Base-by-base conservation (phyloP, 30 jellyfish, hydroid and myxozoan species). In the Pelagia noctiluca region DNA sequence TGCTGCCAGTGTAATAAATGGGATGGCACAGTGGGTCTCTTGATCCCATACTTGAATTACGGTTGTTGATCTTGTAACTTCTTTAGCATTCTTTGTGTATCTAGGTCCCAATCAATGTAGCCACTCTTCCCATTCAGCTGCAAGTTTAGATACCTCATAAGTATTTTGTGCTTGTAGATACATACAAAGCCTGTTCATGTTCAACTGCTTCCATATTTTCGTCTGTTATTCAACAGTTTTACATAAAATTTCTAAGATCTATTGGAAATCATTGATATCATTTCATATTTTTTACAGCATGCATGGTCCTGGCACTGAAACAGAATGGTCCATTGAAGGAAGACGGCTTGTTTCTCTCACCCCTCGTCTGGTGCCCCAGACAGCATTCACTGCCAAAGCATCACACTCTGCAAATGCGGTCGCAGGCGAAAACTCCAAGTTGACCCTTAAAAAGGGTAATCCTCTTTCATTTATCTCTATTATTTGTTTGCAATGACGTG, bases 351-450 rank as follows among this genome's bases (percentile, higher is more conserved):
- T 93, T 11, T 93, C 99, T 3, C 75, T 93, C 21, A 88, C 94
- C 85, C 99, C 99, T 31, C 79, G 99, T n/a, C 71, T 93, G 7
- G 99, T 93, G 19, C 99, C 99, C 18, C 99, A 93, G 67, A 93
- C 99, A n/a, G 97, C 78, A 22, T 88, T 87, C 62, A 80, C 99
- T 0, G 99, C 99, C 36, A 93, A 93, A 50, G 99, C 99, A 10
- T 82, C 97, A 5, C 91, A 78, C 32, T 71, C 96, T 0, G 99
- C 99, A 16, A 93, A 88, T 61, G 94, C 92, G 1, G 88, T 95
- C 2, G 83, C 88, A 3, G 92, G 21, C 32, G 95, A 67, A 52
- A 93, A 93, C 67, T 35, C 88, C 0, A 93, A 88, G 71, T 71
- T 82, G 21, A 89, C 96, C 21, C 63, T 76, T 35, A 93, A 71